Conservation (phyloP, 2,888 invertebrate species). For the Megaustenia siamemsis region DNA sequence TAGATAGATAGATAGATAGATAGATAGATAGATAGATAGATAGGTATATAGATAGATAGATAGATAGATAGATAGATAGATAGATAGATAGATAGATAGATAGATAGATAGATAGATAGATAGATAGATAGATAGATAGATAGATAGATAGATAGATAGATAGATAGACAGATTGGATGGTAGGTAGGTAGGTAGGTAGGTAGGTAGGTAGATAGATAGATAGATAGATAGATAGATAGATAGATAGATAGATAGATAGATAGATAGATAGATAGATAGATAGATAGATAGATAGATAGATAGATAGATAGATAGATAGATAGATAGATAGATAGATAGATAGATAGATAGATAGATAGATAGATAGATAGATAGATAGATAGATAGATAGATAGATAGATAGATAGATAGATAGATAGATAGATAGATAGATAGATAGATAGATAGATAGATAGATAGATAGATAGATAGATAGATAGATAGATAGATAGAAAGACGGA, state of each 20-base stretch:
- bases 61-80: slow-evolving; percentile 15
- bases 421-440: slow-evolving; percentile 15
- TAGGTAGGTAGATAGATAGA: not conserved
- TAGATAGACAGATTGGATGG: not conserved
- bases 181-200: slow-evolving; percentile 18
- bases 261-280: slow-evolving; percentile 15
- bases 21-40: slow-evolving; percentile 16
- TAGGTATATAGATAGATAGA: not conserved
- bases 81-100: slow-evolving; percentile 15
- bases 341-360: slow-evolving; percentile 15
- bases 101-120: slow-evolving; percentile 15
- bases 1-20: slow-evolving; percentile 8
- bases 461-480: slow-evolving; percentile 15
- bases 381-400: slow-evolving; percentile 15
- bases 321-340: slow-evolving; percentile 15
- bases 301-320: slow-evolving; percentile 15
- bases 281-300: slow-evolving; percentile 15
- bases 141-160: slow-evolving; percentile 12
- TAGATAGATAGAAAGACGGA: not conserved
- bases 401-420: slow-evolving; percentile 15
- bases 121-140: slow-evolving; percentile 15
- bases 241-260: slow-evolving; percentile 1
- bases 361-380: slow-evolving; percentile 15
- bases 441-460: slow-evolving; percentile 15
- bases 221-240: slow-evolving; percentile 15